A percentile compares a stretch with the other conserved stretches of the same genome.
Evolutionary conservation across 2,797 vertebrate species (phyloP).

Genomic region (Thunnus albacares): DNA sequence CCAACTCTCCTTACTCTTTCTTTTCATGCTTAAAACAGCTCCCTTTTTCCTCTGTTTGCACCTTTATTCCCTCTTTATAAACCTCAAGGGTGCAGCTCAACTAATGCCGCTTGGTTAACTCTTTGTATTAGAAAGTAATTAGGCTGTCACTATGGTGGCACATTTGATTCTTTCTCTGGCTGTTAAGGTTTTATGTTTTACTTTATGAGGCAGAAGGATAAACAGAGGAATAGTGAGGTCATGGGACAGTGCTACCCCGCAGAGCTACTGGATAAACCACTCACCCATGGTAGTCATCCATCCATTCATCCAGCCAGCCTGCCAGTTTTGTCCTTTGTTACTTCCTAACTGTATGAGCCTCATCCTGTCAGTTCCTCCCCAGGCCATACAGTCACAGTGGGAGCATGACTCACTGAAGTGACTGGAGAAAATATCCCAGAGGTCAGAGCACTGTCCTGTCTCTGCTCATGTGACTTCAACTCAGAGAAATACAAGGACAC

Average conservation of each 20-base stretch:
- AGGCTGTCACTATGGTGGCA: slow-evolving; percentile 48
- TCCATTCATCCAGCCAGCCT: slow-evolving; percentile 51
- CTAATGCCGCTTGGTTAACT: slow-evolving; percentile 66
- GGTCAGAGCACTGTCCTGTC: slow-evolving; percentile 53
- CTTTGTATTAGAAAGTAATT: slow-evolving; percentile 75
- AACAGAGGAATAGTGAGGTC: slow-evolving; percentile 69
- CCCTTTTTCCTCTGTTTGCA: slow-evolving; percentile 26
- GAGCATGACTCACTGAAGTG: slow-evolving; percentile 71
- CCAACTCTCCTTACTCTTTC: slow-evolving; percentile 47
- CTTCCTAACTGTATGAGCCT: slow-evolving; percentile 44
- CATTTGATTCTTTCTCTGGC: slow-evolving; percentile 58
- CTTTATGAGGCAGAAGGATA: slow-evolving; percentile 75
- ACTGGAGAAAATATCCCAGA: slow-evolving; percentile 56
- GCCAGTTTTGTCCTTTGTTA: slow-evolving; percentile 62
- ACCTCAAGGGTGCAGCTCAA: slow-evolving; percentile 69
- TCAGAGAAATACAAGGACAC: slow-evolving; percentile 60
- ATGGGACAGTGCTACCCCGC: slow-evolving; percentile 55
- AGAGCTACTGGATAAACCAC: slow-evolving; percentile 63
- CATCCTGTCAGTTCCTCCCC: slow-evolving; percentile 50
- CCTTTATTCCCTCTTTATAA: slow-evolving; percentile 48
- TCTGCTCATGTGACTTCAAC: slow-evolving; percentile 59
- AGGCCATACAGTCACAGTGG: slow-evolving; percentile 51
- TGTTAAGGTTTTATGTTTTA: slow-evolving; percentile 62
- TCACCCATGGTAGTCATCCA: slow-evolving; percentile 65
- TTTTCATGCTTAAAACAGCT: slow-evolving; percentile 49